phyloP scores from a whole-genome alignment of 2,797 vertebrate genomes.

The Argyrosomus regius region DNA sequence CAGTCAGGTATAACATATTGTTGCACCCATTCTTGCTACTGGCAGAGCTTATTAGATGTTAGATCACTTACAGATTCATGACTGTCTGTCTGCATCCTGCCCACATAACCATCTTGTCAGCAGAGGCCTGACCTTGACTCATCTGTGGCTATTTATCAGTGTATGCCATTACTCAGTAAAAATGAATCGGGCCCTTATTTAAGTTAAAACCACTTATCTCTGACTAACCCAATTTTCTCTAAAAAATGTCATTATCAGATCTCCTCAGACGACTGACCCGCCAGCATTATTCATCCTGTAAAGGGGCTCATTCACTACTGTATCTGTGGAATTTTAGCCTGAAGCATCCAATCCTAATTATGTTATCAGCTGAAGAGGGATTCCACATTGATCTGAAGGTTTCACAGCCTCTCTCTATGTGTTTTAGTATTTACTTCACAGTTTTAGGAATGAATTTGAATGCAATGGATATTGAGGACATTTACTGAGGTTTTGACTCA shows the following conservation, averaged over 20 bases:
- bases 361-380: constrained; percentile 65
- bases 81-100: constrained; percentile 39
- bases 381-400: constrained; percentile 35
- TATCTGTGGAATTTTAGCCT: constrained; percentile 73
- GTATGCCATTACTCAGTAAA: constrained; percentile 60
- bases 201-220: constrained; percentile 54
- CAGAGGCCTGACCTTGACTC: constrained; percentile 63
- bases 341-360: constrained; percentile 61
- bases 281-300: constrained; percentile 50
- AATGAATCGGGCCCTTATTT: constrained; percentile 67
- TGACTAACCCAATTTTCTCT: constrained; percentile 66
- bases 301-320: constrained; percentile 71
- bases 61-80: constrained; percentile 23
- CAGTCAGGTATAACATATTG: constrained; percentile 9
- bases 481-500: constrained; percentile 51
- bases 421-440: constrained; percentile 34
- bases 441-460: constrained; percentile 14
- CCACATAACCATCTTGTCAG: constrained; percentile 34
- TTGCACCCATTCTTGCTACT: neutral
- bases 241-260: constrained; percentile 59
- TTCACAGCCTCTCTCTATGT: constrained; percentile 7
- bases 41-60: constrained; percentile 18
- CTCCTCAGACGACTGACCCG: constrained; percentile 61
- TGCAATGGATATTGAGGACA: constrained; percentile 42
- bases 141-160: constrained; percentile 37